Base-by-base conservation (phyloP, 2,888 invertebrate genomes). In the Agrilus mali region DNA sequence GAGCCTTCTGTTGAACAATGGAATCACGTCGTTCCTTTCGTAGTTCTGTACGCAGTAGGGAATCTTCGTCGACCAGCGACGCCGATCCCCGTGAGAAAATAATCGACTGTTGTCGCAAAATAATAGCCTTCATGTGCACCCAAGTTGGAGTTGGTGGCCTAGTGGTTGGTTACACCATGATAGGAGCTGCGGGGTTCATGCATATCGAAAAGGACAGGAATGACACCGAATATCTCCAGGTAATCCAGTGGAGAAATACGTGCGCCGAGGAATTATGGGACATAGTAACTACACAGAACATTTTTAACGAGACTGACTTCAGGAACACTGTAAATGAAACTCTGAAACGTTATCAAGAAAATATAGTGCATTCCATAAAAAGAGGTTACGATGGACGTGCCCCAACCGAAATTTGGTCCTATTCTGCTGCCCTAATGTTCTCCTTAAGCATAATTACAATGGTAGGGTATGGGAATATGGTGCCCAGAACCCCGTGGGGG, bases 41-140 rank as follows among this genome's bases (percentile, higher is more conserved):
- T 32, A 54, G 54, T 38, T 60, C 59, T 14, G 46, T 53, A 13
- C 53, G 59, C 31, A 60, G 60, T 47, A 47, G 46, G 34, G 46
- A 43, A 54, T 80, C 79, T 22, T 82, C 82, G 1, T 78, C 82
- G 2, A 77, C 81, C 0, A 76, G 78, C 15, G 75, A 74, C 36
- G 77, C 74, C 45, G 81, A 82, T 55, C 78, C 83, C 0, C 70
- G 79, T 31, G 85, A 85, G 59, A 82, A 81, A 58, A 76, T 89
- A 44, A 87, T 86, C 65, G 84, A 87, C 59, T 90, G 87, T 61
- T 84, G 85, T 57, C 74, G 90, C 36, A 88, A 88, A 65, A 74
- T 88, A 54, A 79, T 87, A 44, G 87, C 88, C 7, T 90, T 90
- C 60, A 90, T 90, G 89, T 90, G 87, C 69, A 90, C 90, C 7